Base-by-base conservation (phyloP, 2,113 vertebrate species). In the Clarias macrocephalus region DNA sequence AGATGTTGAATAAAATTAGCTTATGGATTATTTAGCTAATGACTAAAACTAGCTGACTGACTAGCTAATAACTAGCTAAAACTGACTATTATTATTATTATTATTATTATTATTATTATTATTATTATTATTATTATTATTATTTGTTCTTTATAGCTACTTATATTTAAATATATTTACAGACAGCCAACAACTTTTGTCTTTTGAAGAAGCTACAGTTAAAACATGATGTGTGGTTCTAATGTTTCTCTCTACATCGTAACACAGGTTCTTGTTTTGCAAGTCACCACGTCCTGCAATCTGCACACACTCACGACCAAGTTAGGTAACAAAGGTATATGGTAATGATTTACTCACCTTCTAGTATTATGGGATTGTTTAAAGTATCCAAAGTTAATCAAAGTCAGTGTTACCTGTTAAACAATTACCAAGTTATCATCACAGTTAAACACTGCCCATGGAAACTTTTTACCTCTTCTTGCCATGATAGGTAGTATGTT, bases 401-500 rank as follows among this genome's bases (percentile, higher is more conserved):
- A 9, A n/a, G 8, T 63, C 21, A 21, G 25, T 9, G 9, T 48
- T 48, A 48, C 48, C 6, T 48, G 48, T 48, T 8, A 7, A 48
- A 48, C 48, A 48, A 8, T 48, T 48, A 48, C 48, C 48, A 48
- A 48, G 48, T 48, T 48, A 48, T 48, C 42, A 7, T 42, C 42
- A 42, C 42, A 42, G 42, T 42, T 42, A 42, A 5, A 42, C 42
- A 42, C 42, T 42, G 42, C 42, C 42, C 42, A 42, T 42, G 42
- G 42, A 42, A 42, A 42, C 42, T 6, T 75, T 75, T 75, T 33
- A 72, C 30, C 7, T 33, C 2, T 72, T 21, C 30, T 10, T 72
- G 23, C 16, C 7, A 72, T 8, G 19, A 37, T n/a, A 2, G 98
- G 93, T 23, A 48, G n/a, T 30, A 66, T 68, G 65, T 68, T 6